These are phyloP conservation scores for Pteromalus puparum DNA, from an alignment of 1,140 invertebrate species.

Conservation along the genomic window DNA sequence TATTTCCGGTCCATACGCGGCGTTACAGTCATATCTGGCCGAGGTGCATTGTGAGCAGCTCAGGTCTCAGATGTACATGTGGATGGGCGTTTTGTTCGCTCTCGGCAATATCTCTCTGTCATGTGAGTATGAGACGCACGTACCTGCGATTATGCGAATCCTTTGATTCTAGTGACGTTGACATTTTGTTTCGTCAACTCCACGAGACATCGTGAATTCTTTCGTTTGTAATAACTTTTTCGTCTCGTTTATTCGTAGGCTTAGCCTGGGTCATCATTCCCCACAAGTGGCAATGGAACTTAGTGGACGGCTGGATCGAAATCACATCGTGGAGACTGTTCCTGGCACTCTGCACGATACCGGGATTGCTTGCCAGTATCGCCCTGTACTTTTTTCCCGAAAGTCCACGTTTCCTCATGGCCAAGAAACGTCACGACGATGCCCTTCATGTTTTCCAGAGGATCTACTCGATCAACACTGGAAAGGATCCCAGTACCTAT, in stretches of 20 bases:
- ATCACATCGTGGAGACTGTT: conserved; percentile 82
- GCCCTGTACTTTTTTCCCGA: conserved; percentile 80
- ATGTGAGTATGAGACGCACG: conserved; percentile 61
- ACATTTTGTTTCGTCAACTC: neutral
- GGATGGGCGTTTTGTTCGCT: conserved; percentile 78
- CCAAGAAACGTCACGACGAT: conserved; percentile 75
- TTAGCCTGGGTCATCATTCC: conserved; percentile 83
- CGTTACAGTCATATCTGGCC: conserved; percentile 83
- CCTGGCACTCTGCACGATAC: conserved; percentile 79
- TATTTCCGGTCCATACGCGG: conserved; percentile 84
- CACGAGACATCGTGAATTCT: neutral
- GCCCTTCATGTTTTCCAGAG: conserved; percentile 76
- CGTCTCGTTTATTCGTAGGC: conserved; percentile 67
- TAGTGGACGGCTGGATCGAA: conserved; percentile 66
- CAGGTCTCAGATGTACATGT: conserved; percentile 80
- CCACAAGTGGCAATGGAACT: conserved; percentile 69
- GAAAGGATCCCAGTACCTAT: conserved; percentile 69
- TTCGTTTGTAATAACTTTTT: neutral
- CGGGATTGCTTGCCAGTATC: conserved; percentile 77
- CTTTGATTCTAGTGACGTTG: neutral
- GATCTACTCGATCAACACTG: conserved; percentile 77
- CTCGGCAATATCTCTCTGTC: conserved; percentile 68
- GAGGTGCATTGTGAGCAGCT: conserved; percentile 82
- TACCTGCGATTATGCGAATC: conserved; percentile 44
- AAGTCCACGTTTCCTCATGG: conserved; percentile 82